Base-by-base conservation (phyloP, 2,888 invertebrate species). In the Agonum fuliginosum region DNA sequence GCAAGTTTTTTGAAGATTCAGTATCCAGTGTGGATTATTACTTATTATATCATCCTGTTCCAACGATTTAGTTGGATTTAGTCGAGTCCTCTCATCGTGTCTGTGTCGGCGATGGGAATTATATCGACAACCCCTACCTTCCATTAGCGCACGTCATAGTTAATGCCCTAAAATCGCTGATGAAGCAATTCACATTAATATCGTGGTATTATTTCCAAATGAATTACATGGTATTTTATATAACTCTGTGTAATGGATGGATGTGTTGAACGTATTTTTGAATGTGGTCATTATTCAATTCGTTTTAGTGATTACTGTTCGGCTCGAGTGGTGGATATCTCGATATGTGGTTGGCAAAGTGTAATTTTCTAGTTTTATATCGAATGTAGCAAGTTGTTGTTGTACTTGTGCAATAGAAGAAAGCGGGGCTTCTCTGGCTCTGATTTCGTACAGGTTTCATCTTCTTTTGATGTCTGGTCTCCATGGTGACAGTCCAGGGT, bases 391-490 rank as follows among this genome's bases (percentile, higher is more conserved):
- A 19, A 19, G 48, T 48, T 48, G 48, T 48, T 48, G 48, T 48
- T 10, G 10, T 1, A 20, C n/a, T 37, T 46, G 30, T 30, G 17
- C 58, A 30, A 62, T 6, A 30, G 58, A 27, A 62, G 17, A 17
- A 30, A 46, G 30, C 17, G 58, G 67, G 43, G 37, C 24, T 51
- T 27, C 51, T 41, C 14, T 22, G 20, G 37, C 58, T 69, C 58
- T 37, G 20, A 70, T 77, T 70, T 69, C 77, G 77, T 77, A 27
- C 77, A 77, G 77, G 77, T 70, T 77, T 77, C 77, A 77, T 78
- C 74, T 78, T 78, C 78, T 78, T 78, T 78, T 78, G 78, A 78
- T 78, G 78, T 78, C 67, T 78, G 78, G 78, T 78, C 65, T 58
- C 78, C 69, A 78, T 78, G 78, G 78, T 78, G 65, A 78, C 75